phyloP scores from a whole-genome alignment of 2,797 vertebrate species.

The Lycodopsis pacificus region DNA sequence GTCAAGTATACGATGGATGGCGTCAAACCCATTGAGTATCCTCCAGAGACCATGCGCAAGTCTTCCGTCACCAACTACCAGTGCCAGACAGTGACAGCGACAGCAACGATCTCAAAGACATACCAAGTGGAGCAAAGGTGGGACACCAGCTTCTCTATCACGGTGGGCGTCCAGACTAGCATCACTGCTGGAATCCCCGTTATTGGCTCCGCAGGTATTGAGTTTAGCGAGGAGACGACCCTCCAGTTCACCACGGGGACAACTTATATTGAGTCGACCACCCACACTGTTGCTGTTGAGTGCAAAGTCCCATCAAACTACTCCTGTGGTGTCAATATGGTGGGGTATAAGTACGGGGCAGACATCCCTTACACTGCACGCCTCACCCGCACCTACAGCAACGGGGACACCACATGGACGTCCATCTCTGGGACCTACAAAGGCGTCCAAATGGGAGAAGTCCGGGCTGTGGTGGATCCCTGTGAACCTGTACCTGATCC shows the following conservation, averaged over 20 bases:
- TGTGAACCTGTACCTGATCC: constrained; percentile 1
- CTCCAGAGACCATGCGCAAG: too few relatives aligned
- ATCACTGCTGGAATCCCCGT: too few relatives aligned
- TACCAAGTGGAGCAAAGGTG: too few relatives aligned
- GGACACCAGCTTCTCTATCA: too few relatives aligned
- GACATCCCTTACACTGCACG: constrained; percentile 67
- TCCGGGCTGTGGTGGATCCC: background rate
- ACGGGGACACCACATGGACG: background rate
- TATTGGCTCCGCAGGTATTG: background rate
- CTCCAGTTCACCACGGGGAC: too few relatives aligned
- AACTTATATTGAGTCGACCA: too few relatives aligned
- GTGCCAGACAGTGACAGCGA: too few relatives aligned
- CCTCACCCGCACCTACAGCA: constrained; percentile 42
- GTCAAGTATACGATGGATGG: too few relatives aligned
- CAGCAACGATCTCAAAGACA: too few relatives aligned
- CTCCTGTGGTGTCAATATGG: constrained; percentile 61
- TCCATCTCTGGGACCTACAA: background rate
- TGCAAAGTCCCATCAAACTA: constrained; percentile 62
- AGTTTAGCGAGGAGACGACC: too few relatives aligned
- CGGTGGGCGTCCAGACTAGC: too few relatives aligned
- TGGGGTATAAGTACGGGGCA: constrained; percentile 55
- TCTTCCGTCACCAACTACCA: background rate
- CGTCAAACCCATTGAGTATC: too few relatives aligned
- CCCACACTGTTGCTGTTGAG: constrained; percentile 37
- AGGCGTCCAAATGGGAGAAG: background rate